Evolutionary conservation across 2,113 vertebrate genomes (phyloP).

Genomic region (Danio rerio): GRCz12tu NC_133191.1:34170001-34170500

Average conservation of each 20-base stretch:
- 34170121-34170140: conserved; percentile 57
- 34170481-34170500: background rate
- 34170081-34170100: conserved; percentile 60
- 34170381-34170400: background rate
- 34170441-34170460: background rate
- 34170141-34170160: conserved; percentile 60
- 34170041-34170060: conserved; percentile 47
- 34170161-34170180: conserved; percentile 58
- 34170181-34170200: conserved; percentile 58
- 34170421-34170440: background rate
- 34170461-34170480: background rate
- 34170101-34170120: conserved; percentile 60
- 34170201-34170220: conserved; percentile 56
- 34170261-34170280: conserved; percentile 57
- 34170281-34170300: conserved; percentile 41
- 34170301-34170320: conserved; percentile 33
- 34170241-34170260: conserved; percentile 64
- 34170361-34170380: background rate
- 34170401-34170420: conserved; percentile 3
- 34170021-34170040: conserved; percentile 42
- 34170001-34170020: conserved; percentile 46
- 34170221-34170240: conserved; percentile 53
- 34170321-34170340: conserved; percentile 49
- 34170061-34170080: conserved; percentile 46
- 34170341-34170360: conserved; percentile 22